Percentiles rank a stretch among this genome's conserved stretches.
Conservation (phyloP, 1,140 invertebrate genomes). For the Helicoverpa armigera region DNA sequence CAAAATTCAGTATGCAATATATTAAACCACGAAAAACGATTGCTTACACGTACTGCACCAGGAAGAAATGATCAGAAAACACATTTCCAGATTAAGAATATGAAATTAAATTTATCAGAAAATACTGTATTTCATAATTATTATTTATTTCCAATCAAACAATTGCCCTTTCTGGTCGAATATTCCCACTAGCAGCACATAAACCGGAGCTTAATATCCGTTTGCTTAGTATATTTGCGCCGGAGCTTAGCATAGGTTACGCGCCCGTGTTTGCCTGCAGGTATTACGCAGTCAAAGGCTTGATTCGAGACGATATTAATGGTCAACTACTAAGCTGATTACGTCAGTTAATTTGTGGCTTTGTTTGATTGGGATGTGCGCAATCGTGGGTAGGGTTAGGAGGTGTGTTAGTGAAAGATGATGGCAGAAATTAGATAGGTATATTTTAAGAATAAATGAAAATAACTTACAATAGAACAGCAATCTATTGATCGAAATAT, state of each 20-base stretch:
- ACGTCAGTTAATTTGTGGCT: conserved; percentile 43
- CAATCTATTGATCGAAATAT: no score
- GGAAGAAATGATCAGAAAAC: no score
- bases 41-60: no score
- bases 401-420: neutral
- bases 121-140: no score
- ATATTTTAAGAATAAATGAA: no score
- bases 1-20: no score
- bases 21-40: no score
- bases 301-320: conserved; percentile 62
- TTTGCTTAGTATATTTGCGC: conserved; percentile 82
- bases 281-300: conserved; percentile 72
- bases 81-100: no score
- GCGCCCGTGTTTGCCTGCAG: conserved; percentile 66
- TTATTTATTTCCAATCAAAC: no score
- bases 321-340: conserved; percentile 50
- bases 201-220: conserved; percentile 77
- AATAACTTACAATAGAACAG: no score
- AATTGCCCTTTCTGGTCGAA: neutral
- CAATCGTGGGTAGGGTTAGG: no score
- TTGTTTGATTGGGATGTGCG: conserved; percentile 13
- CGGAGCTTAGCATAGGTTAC: conserved; percentile 68
- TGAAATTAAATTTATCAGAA: no score
- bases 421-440: neutral
- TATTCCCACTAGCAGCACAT: conserved; percentile 54